phyloP scores from a whole-genome alignment of 2,113 vertebrate species.

The Isichthys henryi region DNA sequence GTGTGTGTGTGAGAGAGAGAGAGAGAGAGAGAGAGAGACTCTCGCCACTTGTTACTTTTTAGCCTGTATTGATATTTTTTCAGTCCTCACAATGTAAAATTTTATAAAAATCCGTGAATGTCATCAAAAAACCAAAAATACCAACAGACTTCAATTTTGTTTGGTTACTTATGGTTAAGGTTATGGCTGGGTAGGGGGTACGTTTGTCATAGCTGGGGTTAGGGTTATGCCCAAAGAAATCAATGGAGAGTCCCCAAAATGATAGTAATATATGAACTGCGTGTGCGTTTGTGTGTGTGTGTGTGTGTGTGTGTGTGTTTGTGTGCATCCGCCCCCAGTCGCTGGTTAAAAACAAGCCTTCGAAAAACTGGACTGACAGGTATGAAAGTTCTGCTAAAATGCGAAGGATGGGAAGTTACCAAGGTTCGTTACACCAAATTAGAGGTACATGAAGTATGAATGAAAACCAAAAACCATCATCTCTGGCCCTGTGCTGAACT shows the following conservation, averaged over 20 bases:
- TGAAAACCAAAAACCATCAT: neutral
- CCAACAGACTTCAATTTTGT: neutral
- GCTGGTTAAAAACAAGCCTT: neutral
- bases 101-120: neutral
- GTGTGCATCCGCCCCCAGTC: neutral
- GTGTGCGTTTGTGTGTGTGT: neutral
- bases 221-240: neutral
- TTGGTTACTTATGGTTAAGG: neutral
- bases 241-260: neutral
- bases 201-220: neutral
- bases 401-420: conserved; percentile 19
- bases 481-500: neutral
- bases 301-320: neutral
- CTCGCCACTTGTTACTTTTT: neutral
- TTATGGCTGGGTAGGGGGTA: neutral
- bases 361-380: neutral
- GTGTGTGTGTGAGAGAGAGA: no score
- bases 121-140: neutral
- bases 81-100: neutral
- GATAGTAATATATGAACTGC: neutral
- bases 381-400: neutral
- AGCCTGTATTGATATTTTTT: neutral
- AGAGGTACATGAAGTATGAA: neutral
- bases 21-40: no score
- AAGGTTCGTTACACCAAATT: neutral